These are phyloP conservation scores for Ranitomeya variabilis DNA, from an alignment of 2,113 vertebrate species.

Conservation along the genomic window DNA sequence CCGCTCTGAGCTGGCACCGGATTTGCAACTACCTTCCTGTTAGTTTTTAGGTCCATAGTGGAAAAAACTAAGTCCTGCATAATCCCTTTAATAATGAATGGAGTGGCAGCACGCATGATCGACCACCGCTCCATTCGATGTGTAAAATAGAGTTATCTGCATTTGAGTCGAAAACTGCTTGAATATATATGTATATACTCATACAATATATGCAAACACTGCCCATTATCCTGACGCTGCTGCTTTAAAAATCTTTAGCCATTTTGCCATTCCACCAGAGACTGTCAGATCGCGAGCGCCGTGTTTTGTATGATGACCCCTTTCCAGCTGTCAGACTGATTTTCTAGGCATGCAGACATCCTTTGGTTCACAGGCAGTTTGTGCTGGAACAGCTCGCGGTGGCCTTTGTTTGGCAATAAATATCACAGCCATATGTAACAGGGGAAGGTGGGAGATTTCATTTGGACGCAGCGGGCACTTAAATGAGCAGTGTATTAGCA, in stretches of 20 bases:
- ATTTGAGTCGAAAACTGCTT: no score
- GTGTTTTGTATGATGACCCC: slow-evolving; percentile 45
- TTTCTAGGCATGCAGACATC: slow-evolving; percentile 37
- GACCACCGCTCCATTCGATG: no score
- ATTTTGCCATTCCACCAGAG: background rate
- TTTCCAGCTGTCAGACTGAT: slow-evolving; percentile 51
- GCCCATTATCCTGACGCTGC: background rate
- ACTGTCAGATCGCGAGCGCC: background rate
- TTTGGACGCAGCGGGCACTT: slow-evolving; percentile 10
- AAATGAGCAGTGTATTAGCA: slow-evolving; percentile 8
- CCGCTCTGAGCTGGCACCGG: no score
- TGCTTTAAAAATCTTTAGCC: slow-evolving; percentile 28
- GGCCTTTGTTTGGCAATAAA: slow-evolving; percentile 31
- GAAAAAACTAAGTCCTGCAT: no score
- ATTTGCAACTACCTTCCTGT: no score
- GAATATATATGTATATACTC: no score
- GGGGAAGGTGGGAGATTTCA: slow-evolving; percentile 25
- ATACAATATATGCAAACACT: background rate
- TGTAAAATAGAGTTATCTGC: no score
- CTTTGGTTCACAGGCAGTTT: slow-evolving; percentile 43
- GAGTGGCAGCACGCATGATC: no score
- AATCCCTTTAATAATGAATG: no score
- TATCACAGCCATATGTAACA: slow-evolving; percentile 24
- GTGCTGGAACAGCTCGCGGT: slow-evolving; percentile 15
- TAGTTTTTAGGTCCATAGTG: no score